Conservation (phyloP, 1,140 invertebrate species). For the Trigoniulus corallinus region DNA sequence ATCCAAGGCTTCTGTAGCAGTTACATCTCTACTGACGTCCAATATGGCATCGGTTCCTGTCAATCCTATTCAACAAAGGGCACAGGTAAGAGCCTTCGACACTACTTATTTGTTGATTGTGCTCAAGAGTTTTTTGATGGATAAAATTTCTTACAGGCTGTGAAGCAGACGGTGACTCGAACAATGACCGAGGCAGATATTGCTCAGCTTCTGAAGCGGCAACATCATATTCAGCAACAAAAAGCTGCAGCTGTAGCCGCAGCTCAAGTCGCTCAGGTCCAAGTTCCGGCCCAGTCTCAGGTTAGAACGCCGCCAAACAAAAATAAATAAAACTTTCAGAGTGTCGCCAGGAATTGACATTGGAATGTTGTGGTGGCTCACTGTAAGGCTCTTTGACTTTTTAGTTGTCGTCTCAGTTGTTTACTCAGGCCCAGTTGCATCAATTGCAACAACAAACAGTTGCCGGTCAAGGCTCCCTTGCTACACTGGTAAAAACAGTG, state of each 20-base stretch:
- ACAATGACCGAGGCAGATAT: slow-evolving; percentile 46
- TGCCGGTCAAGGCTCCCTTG: slow-evolving; percentile 24
- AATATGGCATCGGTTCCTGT: slow-evolving; percentile 18
- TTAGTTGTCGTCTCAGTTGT: slow-evolving; percentile 33
- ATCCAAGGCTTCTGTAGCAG: slow-evolving; percentile 13
- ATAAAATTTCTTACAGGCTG: slow-evolving; percentile 19
- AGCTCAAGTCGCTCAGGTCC: slow-evolving; percentile 13
- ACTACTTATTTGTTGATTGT: neutral
- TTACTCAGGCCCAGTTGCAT: slow-evolving; percentile 35
- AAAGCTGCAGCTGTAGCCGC: slow-evolving; percentile 16
- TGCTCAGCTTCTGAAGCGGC: slow-evolving; percentile 46
- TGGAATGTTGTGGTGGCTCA: neutral
- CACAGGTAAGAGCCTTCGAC: slow-evolving; percentile 18
- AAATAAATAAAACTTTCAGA: neutral
- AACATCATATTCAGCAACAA: slow-evolving; percentile 34
- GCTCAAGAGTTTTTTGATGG: neutral
- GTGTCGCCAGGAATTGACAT: no score
- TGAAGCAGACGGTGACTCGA: slow-evolving; percentile 30
- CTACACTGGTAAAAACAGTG: slow-evolving; percentile 41
- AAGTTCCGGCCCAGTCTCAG: slow-evolving; percentile 11
- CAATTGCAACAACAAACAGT: slow-evolving; percentile 28
- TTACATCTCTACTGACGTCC: slow-evolving; percentile 5
- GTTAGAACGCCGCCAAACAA: neutral
- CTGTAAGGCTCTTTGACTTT: neutral
- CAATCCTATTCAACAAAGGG: slow-evolving; percentile 17